Evolutionary conservation across 2,888 invertebrate genomes (phyloP).

Genomic region (Crioceris asparagi): DNA sequence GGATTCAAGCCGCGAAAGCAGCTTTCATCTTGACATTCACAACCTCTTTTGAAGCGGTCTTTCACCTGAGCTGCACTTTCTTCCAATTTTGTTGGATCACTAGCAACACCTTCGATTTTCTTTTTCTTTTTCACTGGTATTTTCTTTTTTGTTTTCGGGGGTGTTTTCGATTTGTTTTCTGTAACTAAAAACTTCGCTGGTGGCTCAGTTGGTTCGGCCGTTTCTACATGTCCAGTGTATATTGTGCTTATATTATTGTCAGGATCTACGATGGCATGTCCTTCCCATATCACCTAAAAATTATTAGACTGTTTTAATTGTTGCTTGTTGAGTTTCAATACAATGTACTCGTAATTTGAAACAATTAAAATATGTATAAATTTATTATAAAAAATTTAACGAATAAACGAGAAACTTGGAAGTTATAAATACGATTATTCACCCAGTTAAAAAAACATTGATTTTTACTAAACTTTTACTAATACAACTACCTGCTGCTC

Average conservation of each 20-base stretch:
- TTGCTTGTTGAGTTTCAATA: background rate
- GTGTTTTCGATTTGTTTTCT: constrained; percentile 37
- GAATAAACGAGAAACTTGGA: too few species aligned
- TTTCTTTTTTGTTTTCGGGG: constrained; percentile 33
- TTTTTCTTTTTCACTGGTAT: constrained; percentile 44
- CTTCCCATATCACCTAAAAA: constrained; percentile 59
- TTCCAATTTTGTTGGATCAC: constrained; percentile 56
- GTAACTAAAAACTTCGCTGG: constrained; percentile 13
- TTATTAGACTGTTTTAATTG: too few species aligned
- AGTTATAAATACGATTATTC: too few species aligned
- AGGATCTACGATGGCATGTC: constrained; percentile 52
- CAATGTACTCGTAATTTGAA: background rate
- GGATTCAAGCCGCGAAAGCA: constrained; percentile 66
- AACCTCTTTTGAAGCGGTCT: constrained; percentile 58
- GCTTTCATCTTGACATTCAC: constrained; percentile 65
- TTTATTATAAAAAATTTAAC: too few species aligned
- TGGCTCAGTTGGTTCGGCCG: constrained; percentile 19
- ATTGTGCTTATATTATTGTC: constrained; percentile 31
- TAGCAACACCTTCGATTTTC: constrained; percentile 26
- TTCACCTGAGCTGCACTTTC: constrained; percentile 59
- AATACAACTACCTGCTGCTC: constrained; percentile 36
- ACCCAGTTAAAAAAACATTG: background rate
- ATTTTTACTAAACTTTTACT: constrained; percentile 8
- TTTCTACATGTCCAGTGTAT: constrained; percentile 27
- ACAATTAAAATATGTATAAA: too few species aligned